phyloP scores from a whole-genome alignment of 2,113 vertebrate genomes.

The Chunga burmeisteri region DNA sequence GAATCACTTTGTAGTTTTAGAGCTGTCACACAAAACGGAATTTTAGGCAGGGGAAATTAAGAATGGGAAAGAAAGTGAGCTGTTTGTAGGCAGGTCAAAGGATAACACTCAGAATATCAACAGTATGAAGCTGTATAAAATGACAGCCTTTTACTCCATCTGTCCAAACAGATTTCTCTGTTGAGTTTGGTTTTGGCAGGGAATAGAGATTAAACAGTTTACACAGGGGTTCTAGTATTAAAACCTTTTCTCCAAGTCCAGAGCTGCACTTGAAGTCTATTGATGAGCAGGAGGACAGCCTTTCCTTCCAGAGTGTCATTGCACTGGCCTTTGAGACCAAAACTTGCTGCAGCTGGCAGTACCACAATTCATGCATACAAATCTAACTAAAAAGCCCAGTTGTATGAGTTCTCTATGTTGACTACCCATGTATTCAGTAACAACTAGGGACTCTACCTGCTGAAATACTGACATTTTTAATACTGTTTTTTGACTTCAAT shows the following conservation, averaged over 20 bases:
- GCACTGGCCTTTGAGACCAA: neutral
- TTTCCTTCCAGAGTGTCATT: neutral
- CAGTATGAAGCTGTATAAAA: neutral
- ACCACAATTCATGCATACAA: neutral
- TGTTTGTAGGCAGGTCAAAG: neutral
- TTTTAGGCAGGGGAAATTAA: neutral
- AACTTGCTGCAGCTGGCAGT: neutral
- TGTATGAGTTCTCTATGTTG: neutral
- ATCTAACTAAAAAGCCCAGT: neutral
- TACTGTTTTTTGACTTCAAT: neutral
- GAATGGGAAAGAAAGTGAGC: neutral
- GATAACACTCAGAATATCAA: neutral
- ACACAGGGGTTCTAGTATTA: neutral
- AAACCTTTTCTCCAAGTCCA: neutral
- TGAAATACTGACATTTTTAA: neutral
- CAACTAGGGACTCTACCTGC: neutral
- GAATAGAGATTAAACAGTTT: neutral
- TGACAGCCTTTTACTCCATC: constrained; percentile 12
- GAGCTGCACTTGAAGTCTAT: neutral
- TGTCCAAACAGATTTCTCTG: constrained; percentile 17
- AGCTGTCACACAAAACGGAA: neutral
- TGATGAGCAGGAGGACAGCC: neutral
- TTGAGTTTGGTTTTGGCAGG: neutral
- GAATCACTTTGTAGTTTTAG: neutral
- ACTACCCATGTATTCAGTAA: neutral